Conservation (phyloP, 2,888 invertebrate species). For the Busseola fusca region DNA sequence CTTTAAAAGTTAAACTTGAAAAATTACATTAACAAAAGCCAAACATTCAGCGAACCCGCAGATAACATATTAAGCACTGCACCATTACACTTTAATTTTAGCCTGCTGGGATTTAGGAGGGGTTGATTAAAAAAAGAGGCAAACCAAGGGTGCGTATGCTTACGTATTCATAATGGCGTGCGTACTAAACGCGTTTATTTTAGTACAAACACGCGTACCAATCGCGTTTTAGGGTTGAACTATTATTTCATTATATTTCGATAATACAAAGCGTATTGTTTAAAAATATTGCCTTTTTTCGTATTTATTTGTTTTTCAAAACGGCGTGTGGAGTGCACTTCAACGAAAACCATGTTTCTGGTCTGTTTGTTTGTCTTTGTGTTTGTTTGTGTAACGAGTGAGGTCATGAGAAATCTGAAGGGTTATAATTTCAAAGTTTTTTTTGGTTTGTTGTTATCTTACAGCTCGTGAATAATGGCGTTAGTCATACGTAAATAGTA, state of each 20-base stretch:
- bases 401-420: constrained; percentile 73
- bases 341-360: constrained; percentile 74
- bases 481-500: constrained; percentile 51
- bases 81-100: constrained; percentile 88
- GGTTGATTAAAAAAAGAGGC: constrained; percentile 81
- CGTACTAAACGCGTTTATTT: constrained; percentile 76
- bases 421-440: constrained; percentile 71
- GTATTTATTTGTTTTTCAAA: constrained; percentile 83
- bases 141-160: constrained; percentile 78
- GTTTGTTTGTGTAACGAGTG: constrained; percentile 68
- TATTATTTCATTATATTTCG: constrained; percentile 61
- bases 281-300: constrained; percentile 71
- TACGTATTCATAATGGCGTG: constrained; percentile 82
- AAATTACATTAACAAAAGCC: constrained; percentile 86
- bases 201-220: constrained; percentile 52
- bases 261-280: constrained; percentile 62
- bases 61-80: constrained; percentile 88
- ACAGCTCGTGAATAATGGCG: constrained; percentile 54
- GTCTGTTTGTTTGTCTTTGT: constrained; percentile 75
- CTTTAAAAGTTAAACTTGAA: constrained; percentile 76
- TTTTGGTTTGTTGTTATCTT: constrained; percentile 58
- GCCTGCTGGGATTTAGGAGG: constrained; percentile 83
- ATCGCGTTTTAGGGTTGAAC: constrained; percentile 62
- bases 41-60: constrained; percentile 82
- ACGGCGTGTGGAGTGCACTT: constrained; percentile 81